A percentile compares a stretch with the other conserved stretches of the same genome.
Evolutionary conservation across 2,797 vertebrate genomes (phyloP).

Genomic region (Adelosebastes latens): DNA sequence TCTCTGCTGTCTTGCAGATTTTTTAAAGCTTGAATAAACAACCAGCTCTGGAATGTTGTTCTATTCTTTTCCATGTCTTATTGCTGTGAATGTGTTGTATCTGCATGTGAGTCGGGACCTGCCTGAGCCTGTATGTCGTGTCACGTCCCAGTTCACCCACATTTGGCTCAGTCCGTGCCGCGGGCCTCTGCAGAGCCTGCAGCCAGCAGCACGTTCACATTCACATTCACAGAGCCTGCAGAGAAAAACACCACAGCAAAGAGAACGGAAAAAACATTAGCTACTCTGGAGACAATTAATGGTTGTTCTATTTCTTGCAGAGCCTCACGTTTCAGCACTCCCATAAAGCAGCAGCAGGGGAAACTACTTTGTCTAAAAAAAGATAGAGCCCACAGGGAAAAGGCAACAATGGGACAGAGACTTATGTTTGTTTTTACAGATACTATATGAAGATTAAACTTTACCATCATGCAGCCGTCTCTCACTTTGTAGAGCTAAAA

Average conservation of each 20-base stretch:
- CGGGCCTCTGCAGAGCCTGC: constrained; percentile 6
- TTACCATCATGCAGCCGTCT: not conserved
- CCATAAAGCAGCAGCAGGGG: constrained; percentile 38
- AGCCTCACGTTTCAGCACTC: constrained; percentile 26
- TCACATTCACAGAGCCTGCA: not conserved
- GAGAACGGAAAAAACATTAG: constrained; percentile 52
- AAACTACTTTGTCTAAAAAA: constrained; percentile 31
- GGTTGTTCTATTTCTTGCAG: constrained; percentile 31
- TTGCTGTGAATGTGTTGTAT: constrained; percentile 12
- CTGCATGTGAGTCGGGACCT: constrained; percentile 24
- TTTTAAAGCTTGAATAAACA: constrained; percentile 25
- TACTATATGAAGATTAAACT: not conserved
- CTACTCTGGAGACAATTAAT: constrained; percentile 62
- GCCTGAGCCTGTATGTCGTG: constrained; percentile 44
- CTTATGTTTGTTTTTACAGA: not conserved
- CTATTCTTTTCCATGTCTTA: constrained; percentile 18
- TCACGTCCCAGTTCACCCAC: constrained; percentile 41
- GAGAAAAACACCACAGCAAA: constrained; percentile 23
- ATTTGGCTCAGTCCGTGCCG: constrained; percentile 35
- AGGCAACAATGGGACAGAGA: constrained; percentile 19
- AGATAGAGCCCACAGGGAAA: constrained; percentile 22
- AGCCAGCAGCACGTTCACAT: constrained; percentile 19
- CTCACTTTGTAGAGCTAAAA: constrained; percentile 14
- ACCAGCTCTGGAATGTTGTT: constrained; percentile 34
- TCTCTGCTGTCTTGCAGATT: constrained; percentile 7